Percentiles rank a stretch among this genome's conserved stretches.
Evolutionary conservation across 2,797 vertebrate genomes (phyloP).

Genomic region (Danio albolineatus): DNA sequence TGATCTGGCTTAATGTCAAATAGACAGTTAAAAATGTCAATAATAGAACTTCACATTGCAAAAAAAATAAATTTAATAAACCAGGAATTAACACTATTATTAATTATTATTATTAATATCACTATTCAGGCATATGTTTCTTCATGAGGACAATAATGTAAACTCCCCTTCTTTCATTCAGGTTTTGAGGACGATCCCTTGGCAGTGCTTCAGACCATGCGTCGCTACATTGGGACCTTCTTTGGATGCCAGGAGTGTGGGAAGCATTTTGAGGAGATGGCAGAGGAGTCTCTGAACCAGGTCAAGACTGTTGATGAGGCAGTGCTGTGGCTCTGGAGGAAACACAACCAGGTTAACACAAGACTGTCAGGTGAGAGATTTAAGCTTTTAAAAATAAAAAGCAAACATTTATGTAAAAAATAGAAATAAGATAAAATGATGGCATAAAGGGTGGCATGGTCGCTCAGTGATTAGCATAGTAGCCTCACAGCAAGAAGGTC

Average conservation of each 20-base stretch:
- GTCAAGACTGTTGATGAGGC: constrained; percentile 81
- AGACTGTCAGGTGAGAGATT: constrained; percentile 84
- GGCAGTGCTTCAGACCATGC: constrained; percentile 84
- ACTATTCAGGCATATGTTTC: no score
- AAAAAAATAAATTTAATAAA: no score
- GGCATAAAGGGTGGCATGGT: background rate
- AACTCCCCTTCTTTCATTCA: constrained; percentile 58
- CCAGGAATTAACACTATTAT: no score
- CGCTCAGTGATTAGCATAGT: no score
- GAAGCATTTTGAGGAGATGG: constrained; percentile 88
- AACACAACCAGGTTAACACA: constrained; percentile 90
- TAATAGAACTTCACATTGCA: no score
- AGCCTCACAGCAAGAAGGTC: no score
- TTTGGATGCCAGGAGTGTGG: constrained; percentile 91
- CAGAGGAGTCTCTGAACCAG: constrained; percentile 74
- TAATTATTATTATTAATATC: no score
- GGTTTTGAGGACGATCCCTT: constrained; percentile 81
- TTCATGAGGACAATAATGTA: background rate
- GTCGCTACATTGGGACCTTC: constrained; percentile 85
- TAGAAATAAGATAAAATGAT: background rate
- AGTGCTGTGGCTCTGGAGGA: constrained; percentile 92
- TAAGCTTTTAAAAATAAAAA: background rate
- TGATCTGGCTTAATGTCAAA: no score
- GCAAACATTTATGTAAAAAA: no score
- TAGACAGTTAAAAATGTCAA: no score